Evolutionary conservation across 2,113 vertebrate species (phyloP).

Genomic region (Lichenostomus cassidix): DNA sequence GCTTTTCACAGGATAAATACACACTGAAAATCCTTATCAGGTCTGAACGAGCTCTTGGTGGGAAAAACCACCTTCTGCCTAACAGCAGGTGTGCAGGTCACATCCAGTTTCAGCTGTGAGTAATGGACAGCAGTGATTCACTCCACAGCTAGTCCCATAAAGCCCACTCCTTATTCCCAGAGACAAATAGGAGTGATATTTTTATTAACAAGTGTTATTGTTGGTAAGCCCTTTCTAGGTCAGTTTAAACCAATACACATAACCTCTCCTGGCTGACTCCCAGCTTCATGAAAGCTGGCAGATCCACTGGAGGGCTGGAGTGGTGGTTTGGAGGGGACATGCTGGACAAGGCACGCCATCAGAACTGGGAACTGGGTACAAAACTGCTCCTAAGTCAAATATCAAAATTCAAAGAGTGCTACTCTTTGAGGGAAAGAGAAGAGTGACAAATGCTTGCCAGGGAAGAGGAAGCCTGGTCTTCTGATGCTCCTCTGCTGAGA

Average conservation of each 20-base stretch:
- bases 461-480: not conserved
- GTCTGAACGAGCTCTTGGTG: not conserved
- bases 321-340: not conserved
- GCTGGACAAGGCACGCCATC: not conserved
- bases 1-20: not conserved
- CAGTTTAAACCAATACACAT: not conserved
- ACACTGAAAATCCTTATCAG: not conserved
- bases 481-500: not conserved
- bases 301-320: not conserved
- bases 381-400: not conserved
- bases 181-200: not conserved
- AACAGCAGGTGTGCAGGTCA: not conserved
- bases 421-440: not conserved
- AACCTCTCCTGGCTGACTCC: not conserved
- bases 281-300: not conserved
- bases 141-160: not conserved
- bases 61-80: not conserved
- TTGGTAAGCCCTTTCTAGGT: not conserved
- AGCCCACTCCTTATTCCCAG: not conserved
- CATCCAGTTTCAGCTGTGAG: not conserved
- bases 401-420: not conserved
- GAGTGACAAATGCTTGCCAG: not conserved
- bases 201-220: not conserved
- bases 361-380: not conserved
- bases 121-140: constrained; percentile 15